A percentile compares a stretch with the other conserved stretches of the same genome.
Evolutionary conservation across 1,140 invertebrate species (phyloP).

Genomic region (Drosophila sp.): DNA sequence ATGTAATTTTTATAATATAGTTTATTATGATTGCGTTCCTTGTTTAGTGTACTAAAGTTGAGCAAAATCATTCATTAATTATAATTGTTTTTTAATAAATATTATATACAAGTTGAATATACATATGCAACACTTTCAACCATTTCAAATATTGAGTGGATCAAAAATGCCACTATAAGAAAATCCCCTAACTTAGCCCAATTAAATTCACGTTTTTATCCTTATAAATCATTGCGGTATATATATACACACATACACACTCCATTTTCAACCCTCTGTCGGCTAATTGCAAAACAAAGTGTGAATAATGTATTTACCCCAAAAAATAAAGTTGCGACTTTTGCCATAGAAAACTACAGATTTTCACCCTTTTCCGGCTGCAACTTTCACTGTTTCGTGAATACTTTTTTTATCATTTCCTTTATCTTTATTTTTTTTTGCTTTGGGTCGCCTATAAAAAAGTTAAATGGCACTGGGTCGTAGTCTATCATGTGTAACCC

Average conservation of each 20-base stretch:
- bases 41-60: no score
- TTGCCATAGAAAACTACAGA: slow-evolving; percentile 49
- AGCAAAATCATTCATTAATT: no score
- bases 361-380: slow-evolving; percentile 58
- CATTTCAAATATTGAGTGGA: no score
- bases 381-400: slow-evolving; percentile 49
- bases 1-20: no score
- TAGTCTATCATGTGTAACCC: slow-evolving; percentile 26
- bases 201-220: background rate
- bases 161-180: no score
- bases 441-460: slow-evolving; percentile 46
- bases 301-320: slow-evolving; percentile 58
- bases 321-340: slow-evolving; percentile 47
- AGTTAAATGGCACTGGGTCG: slow-evolving; percentile 50
- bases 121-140: no score
- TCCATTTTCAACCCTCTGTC: slow-evolving; percentile 6
- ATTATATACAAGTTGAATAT: no score
- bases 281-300: slow-evolving; percentile 70
- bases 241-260: background rate
- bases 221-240: slow-evolving; percentile 49
- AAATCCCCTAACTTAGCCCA: background rate
- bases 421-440: slow-evolving; percentile 53
- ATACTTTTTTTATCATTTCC: slow-evolving; percentile 17
- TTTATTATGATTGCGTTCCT: no score
- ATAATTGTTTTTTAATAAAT: no score